These are phyloP conservation scores for Porites evermanni DNA, from an alignment of 92 coral and sea anemone genomes.

Conservation along the genomic window DNA sequence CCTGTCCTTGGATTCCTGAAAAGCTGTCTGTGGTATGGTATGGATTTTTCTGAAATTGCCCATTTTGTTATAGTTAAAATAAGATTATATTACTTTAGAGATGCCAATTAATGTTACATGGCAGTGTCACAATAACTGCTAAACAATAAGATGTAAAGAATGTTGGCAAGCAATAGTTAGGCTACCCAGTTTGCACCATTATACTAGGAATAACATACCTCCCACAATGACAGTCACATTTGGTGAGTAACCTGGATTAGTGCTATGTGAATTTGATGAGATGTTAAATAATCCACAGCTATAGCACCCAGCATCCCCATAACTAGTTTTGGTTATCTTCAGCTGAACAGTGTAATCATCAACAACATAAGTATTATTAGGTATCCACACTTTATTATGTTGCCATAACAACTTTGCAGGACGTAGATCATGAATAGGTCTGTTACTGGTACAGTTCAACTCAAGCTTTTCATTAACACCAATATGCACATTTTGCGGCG, in stretches of 20 bases:
- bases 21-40: too few relatives aligned
- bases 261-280: background rate
- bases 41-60: too few relatives aligned
- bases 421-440: background rate
- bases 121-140: too few relatives aligned
- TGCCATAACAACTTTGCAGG: constrained; percentile 4
- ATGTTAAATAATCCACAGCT: constrained; percentile 6
- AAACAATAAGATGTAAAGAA: too few relatives aligned
- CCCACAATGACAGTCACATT: constrained; percentile 12
- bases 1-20: too few relatives aligned
- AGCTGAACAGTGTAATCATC: constrained; percentile 24
- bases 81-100: too few relatives aligned
- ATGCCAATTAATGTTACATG: too few relatives aligned
- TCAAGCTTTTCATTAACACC: background rate
- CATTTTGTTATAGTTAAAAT: too few relatives aligned
- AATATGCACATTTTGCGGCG: background rate
- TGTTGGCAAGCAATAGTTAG: too few relatives aligned
- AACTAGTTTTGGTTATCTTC: background rate
- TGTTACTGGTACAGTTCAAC: constrained; percentile 23
- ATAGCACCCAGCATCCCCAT: constrained; percentile 23
- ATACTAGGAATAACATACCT: constrained; percentile 12
- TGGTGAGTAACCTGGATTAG: background rate
- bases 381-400: background rate
- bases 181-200: background rate
- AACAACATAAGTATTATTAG: background rate